phyloP scores from a whole-genome alignment of 23 tunicate genomes.

The Styela plicata region DNA sequence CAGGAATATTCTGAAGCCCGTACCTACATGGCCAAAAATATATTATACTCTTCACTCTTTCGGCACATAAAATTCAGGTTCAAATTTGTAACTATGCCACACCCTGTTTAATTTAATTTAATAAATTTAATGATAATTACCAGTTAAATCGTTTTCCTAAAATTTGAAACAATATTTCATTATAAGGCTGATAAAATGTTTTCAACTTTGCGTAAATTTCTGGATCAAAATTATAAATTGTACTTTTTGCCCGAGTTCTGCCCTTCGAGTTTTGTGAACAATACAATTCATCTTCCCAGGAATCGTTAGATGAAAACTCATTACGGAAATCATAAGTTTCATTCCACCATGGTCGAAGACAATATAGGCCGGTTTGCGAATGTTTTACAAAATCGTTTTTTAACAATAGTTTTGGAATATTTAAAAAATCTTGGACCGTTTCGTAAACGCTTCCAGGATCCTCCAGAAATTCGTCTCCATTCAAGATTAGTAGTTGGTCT shows the following conservation, averaged over 20 bases:
- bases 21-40: no score
- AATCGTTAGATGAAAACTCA: background rate
- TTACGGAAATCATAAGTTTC: slow-evolving; percentile 13
- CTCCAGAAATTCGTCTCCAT: slow-evolving; percentile 5
- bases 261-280: background rate
- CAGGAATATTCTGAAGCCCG: no score
- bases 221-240: background rate
- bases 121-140: no score
- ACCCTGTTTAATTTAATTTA: no score
- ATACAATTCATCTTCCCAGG: slow-evolving; percentile 9
- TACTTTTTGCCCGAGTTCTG: background rate
- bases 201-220: background rate
- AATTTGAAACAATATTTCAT: background rate
- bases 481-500: background rate
- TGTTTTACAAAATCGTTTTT: slow-evolving; percentile 4
- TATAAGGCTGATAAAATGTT: slow-evolving; percentile 19
- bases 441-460: slow-evolving; percentile 22
- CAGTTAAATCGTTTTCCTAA: slow-evolving; percentile 7
- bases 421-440: slow-evolving; percentile 5
- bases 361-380: slow-evolving; percentile 11
- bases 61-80: no score
- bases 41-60: no score
- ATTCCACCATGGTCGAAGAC: slow-evolving; percentile 34
- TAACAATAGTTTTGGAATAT: slow-evolving; percentile 5
- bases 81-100: no score